Evolutionary conservation across 53 echinoderm and acorn worm species (phyloP).

Genomic region (Luidia sarsii): DNA sequence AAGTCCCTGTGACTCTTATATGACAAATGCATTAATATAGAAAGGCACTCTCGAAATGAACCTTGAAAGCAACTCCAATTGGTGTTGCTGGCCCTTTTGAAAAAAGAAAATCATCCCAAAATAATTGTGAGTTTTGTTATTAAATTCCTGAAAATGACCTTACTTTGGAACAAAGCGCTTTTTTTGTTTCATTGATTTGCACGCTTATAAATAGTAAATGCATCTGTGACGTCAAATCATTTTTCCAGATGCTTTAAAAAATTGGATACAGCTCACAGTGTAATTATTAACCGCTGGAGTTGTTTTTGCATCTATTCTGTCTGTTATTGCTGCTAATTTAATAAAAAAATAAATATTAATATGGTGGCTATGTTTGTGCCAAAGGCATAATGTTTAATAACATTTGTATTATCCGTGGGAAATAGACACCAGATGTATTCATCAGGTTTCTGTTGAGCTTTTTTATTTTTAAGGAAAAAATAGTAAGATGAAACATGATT

Average conservation of each 20-base stretch:
- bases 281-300: neutral
- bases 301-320: neutral
- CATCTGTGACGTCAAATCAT: slow-evolving; percentile 32
- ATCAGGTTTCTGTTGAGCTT: no score
- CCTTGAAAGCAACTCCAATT: slow-evolving; percentile 14
- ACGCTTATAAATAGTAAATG: neutral
- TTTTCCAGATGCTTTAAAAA: neutral
- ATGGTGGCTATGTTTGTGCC: no score
- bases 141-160: slow-evolving; percentile 25
- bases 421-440: no score
- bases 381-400: no score
- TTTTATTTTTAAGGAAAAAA: no score
- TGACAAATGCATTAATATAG: slow-evolving; percentile 14
- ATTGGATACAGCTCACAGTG: neutral
- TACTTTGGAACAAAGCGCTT: slow-evolving; percentile 11
- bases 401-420: no score
- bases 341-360: no score
- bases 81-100: neutral
- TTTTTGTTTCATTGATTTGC: neutral
- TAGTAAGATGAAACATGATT: no score
- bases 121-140: no score
- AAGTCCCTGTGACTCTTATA: slow-evolving; percentile 16
- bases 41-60: neutral
- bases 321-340: no score
- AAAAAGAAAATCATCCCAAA: slow-evolving; percentile 28